Conservation (phyloP, 1,140 invertebrate genomes). For the Grapholita molesta region DNA sequence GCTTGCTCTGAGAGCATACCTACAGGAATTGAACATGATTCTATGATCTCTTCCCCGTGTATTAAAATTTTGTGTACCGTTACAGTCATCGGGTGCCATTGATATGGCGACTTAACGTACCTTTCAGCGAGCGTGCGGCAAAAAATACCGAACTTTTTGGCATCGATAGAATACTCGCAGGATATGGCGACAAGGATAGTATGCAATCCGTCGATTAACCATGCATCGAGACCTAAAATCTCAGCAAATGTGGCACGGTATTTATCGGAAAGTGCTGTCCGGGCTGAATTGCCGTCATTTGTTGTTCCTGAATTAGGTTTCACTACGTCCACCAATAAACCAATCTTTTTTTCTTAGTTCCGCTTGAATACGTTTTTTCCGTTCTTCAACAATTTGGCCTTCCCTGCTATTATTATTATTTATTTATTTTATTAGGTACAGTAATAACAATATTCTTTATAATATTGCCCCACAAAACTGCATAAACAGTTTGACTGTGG, state of each 20-base stretch:
- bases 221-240: slow-evolving; percentile 14
- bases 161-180: not conserved
- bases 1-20: slow-evolving; percentile 52
- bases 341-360: slow-evolving; percentile 1
- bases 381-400: no score
- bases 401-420: no score
- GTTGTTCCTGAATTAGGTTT: slow-evolving; percentile 7
- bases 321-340: slow-evolving; percentile 9
- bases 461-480: no score
- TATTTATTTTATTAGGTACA: no score
- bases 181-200: not conserved
- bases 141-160: not conserved
- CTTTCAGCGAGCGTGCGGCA: not conserved
- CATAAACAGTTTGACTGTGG: no score
- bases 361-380: not conserved
- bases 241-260: not conserved
- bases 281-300: slow-evolving; percentile 18
- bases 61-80: slow-evolving; percentile 45
- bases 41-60: slow-evolving; percentile 36
- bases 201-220: slow-evolving; percentile 8
- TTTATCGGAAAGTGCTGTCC: slow-evolving; percentile 8
- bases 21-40: slow-evolving; percentile 33
- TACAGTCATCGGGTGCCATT: slow-evolving; percentile 8
- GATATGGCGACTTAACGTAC: not conserved
- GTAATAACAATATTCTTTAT: no score